These are phyloP conservation scores for Loripinus fragilis DNA, from an alignment of 2,888 invertebrate genomes.

Conservation along the genomic window DNA sequence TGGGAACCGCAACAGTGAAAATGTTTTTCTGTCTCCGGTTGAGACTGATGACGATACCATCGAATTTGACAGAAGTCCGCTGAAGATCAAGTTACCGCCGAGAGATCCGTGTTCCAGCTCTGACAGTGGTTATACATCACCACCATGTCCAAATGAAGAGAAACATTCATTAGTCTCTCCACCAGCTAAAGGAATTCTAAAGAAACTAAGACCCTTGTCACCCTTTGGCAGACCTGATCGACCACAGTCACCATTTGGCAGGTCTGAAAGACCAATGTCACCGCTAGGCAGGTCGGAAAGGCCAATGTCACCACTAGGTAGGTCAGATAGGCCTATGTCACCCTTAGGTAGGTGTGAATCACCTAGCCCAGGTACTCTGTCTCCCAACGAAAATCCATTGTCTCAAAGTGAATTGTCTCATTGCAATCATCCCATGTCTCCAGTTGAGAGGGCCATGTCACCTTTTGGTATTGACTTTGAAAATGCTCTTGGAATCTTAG, in stretches of 20 bases:
- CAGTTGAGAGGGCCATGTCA: conserved; percentile 46
- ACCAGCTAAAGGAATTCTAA: conserved; percentile 56
- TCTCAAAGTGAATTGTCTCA: conserved; percentile 10
- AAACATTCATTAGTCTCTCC: conserved; percentile 31
- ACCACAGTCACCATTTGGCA: conserved; percentile 37
- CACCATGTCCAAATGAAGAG: conserved; percentile 34
- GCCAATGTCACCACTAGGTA: conserved; percentile 35
- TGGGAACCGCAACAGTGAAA: conserved; percentile 32
- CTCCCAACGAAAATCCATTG: conserved; percentile 8
- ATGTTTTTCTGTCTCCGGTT: conserved; percentile 46
- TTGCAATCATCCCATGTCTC: conserved; percentile 8
- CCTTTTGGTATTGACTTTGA: conserved; percentile 53
- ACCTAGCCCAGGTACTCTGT: background rate
- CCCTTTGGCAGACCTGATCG: conserved; percentile 22
- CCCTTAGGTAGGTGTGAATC: conserved; percentile 24
- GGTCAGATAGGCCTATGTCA: conserved; percentile 24
- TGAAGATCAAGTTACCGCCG: conserved; percentile 38
- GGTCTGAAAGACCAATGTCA: conserved; percentile 25
- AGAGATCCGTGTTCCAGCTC: conserved; percentile 49
- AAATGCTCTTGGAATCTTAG: conserved; percentile 60
- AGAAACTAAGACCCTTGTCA: conserved; percentile 49
- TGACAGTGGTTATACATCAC: conserved; percentile 57
- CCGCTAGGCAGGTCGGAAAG: conserved; percentile 21
- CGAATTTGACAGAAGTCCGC: conserved; percentile 34
- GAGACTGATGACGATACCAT: conserved; percentile 45